phyloP scores from a whole-genome alignment of 2,797 vertebrate genomes.

The Phoeniculus purpureus region DNA sequence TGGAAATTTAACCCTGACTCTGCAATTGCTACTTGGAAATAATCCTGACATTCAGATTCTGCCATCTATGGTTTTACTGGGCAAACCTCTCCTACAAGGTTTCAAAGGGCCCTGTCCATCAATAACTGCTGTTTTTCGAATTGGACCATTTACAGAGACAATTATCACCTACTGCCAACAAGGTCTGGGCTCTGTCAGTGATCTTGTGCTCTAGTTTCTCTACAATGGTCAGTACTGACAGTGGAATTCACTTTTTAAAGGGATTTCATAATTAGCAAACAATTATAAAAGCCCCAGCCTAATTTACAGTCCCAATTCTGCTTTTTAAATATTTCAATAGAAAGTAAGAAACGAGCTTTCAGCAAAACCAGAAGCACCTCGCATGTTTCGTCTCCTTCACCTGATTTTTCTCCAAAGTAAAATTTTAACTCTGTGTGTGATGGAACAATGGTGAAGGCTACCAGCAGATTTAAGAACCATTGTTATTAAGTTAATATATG shows the following conservation, averaged over 20 bases:
- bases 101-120: neutral
- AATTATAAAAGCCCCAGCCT: neutral
- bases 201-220: neutral
- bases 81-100: neutral
- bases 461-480: no score
- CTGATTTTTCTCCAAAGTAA: neutral
- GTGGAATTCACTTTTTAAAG: neutral
- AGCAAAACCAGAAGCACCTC: neutral
- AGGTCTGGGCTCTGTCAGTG: neutral
- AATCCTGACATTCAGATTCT: neutral
- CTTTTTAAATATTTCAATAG: neutral
- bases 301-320: neutral
- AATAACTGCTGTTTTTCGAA: neutral
- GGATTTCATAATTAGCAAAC: neutral
- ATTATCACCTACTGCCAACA: neutral
- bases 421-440: neutral
- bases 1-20: neutral
- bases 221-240: neutral
- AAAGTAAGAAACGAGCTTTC: neutral
- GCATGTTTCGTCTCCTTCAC: neutral
- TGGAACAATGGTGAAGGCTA: no score
- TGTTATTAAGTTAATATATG: neutral
- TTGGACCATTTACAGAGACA: neutral
- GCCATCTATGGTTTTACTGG: neutral
- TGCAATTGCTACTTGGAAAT: neutral